phyloP scores from a whole-genome alignment of 2,797 vertebrate genomes.

The Melanotaenia pygmaea region DNA sequence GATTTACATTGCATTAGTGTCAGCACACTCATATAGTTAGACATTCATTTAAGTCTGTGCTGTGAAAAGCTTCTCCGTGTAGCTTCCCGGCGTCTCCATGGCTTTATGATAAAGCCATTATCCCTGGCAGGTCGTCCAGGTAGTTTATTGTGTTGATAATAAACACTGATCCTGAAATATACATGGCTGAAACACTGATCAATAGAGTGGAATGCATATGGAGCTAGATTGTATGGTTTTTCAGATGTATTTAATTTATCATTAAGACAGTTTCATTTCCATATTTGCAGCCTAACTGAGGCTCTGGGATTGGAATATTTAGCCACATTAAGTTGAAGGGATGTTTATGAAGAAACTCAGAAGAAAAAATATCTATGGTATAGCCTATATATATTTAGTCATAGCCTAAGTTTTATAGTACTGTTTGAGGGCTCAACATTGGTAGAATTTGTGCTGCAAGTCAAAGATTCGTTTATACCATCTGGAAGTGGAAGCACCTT shows the following conservation, averaged over 20 bases:
- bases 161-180: not conserved
- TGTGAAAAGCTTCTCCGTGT: not conserved
- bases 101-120: not conserved
- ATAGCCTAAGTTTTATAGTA: not conserved
- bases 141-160: not conserved
- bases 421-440: not conserved
- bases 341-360: too few relatives aligned
- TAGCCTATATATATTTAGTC: too few relatives aligned
- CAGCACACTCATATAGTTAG: not conserved
- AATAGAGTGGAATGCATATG: not conserved
- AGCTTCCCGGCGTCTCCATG: too few relatives aligned
- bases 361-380: too few relatives aligned
- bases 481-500: conserved; percentile 70
- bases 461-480: conserved; percentile 64
- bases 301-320: not conserved
- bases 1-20: not conserved
- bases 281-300: not conserved
- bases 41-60: not conserved
- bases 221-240: not conserved
- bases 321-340: too few relatives aligned
- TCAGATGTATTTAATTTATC: not conserved
- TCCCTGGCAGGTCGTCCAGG: not conserved
- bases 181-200: not conserved
- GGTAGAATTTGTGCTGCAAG: conserved; percentile 1
- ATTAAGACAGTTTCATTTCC: not conserved